Evolutionary conservation across 2,113 vertebrate species (phyloP), one percentile per base, ranked within the genome.

Genomic region (Meleagris gallopavo): DNA sequence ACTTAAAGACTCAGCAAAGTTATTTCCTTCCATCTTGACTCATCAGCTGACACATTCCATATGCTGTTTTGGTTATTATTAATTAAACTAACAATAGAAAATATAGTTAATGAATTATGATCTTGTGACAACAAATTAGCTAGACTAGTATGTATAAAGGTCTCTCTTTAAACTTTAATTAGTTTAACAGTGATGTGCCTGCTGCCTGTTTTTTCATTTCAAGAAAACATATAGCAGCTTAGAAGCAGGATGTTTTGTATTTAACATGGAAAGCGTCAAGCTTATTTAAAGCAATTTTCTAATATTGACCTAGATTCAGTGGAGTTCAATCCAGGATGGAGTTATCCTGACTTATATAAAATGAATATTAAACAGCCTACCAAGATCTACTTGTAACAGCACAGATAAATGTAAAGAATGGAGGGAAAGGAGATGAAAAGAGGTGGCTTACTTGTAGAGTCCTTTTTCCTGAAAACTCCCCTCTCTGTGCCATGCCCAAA

Each of bases 151-250:
- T 20, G 10, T 88, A 83, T 82, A 94, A 96, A 96, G 94, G 94
- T 96, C 90, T 94, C 93, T 93, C 73, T 93, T 96, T 94, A 97
- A 96, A 95, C 75, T 95, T 97, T 95, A 96, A 96, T 97, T 96
- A 95, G 83, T 95, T 94, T 95, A 95, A 94, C 91, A 89, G 80
- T 91, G 69, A 89, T 90, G 70, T 83, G 70, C 71, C 73, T 91
- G 88, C 87, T 91, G 94, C 85, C 79, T 71, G 80, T 90, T 67
- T 94, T 96, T 94, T 80, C 21, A 7, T 94, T 94, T 93, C 93
- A 90, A 82, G 93, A 94, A 95, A 95, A 90, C 71, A 86, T 20
- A n/a, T 67, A 77, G 54, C 65, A 86, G 70, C 45, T 88, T 79
- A 84, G 79, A 84, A 94, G 77, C 34, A 62, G 52, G 40, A 83